A percentile compares a stretch with the other conserved stretches of the same genome.
Conservation (phyloP, 2,888 invertebrate genomes). For the Calliopum simillimum region DNA sequence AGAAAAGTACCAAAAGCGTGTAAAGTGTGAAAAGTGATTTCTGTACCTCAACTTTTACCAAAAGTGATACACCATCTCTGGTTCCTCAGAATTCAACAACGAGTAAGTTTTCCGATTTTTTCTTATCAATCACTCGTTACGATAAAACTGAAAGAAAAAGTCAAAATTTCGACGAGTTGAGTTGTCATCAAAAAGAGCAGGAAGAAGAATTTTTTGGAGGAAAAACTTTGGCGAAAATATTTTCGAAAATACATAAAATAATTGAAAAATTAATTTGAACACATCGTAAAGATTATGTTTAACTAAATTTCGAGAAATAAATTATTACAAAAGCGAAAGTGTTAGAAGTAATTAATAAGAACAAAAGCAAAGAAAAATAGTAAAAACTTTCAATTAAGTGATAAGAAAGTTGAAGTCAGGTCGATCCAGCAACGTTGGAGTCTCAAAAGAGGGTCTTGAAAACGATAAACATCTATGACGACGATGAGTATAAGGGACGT, state of each 20-base stretch:
- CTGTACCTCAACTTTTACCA: too few relatives aligned
- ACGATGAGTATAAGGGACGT: slow-evolving; percentile 3
- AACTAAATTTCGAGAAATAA: not conserved
- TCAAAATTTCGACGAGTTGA: slow-evolving; percentile 11
- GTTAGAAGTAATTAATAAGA: not conserved
- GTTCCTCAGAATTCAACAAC: too few relatives aligned
- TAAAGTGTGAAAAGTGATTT: too few relatives aligned
- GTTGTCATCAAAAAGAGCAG: slow-evolving; percentile 11
- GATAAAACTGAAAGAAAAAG: too few relatives aligned
- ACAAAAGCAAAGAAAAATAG: not conserved
- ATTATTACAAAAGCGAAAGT: not conserved
- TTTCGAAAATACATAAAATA: not conserved
- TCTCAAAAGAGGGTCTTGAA: not conserved
- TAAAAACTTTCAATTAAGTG: not conserved
- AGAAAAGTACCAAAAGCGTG: too few relatives aligned
- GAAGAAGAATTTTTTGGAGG: not conserved
- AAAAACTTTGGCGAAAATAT: slow-evolving; percentile 8
- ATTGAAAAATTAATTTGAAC: slow-evolving; percentile 1
- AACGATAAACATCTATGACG: not conserved
- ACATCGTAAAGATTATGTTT: not conserved
- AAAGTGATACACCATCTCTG: too few relatives aligned
- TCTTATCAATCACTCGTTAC: too few relatives aligned
- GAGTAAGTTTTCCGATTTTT: too few relatives aligned
- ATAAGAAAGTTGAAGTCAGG: slow-evolving; percentile 11
- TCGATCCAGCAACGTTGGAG: not conserved